Conservation (phyloP, 2,113 vertebrate species). For the Cyanoliseus patagonus region DNA sequence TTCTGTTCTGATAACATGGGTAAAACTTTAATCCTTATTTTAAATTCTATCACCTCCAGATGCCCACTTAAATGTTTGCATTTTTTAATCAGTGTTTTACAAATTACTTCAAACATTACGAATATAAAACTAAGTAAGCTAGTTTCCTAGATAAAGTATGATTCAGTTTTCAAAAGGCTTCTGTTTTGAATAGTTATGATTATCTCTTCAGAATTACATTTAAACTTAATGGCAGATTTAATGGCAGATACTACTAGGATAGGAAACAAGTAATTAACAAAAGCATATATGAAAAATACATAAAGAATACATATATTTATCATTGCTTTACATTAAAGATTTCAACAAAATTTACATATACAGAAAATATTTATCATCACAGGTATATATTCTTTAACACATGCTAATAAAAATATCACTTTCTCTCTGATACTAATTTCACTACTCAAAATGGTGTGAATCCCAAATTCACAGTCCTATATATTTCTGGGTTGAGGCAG, state of each 20-base stretch:
- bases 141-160: neutral
- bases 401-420: neutral
- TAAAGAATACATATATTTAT: neutral
- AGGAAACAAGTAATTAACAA: neutral
- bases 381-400: neutral
- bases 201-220: neutral
- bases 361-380: neutral
- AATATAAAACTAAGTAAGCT: neutral
- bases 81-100: neutral
- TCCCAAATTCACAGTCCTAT: neutral
- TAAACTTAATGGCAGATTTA: neutral
- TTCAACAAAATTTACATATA: neutral
- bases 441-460: neutral
- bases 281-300: neutral
- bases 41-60: neutral
- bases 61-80: neutral
- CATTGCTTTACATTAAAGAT: neutral
- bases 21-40: neutral
- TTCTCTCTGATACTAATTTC: neutral
- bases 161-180: neutral
- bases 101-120: neutral
- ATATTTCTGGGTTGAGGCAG: neutral
- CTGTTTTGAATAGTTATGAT: neutral
- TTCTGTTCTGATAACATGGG: neutral
- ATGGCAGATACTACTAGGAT: neutral